Percentiles rank a stretch among this genome's conserved stretches.
phyloP scores from a whole-genome alignment of 2,888 invertebrate species.

The Craniophora ligustri region DNA sequence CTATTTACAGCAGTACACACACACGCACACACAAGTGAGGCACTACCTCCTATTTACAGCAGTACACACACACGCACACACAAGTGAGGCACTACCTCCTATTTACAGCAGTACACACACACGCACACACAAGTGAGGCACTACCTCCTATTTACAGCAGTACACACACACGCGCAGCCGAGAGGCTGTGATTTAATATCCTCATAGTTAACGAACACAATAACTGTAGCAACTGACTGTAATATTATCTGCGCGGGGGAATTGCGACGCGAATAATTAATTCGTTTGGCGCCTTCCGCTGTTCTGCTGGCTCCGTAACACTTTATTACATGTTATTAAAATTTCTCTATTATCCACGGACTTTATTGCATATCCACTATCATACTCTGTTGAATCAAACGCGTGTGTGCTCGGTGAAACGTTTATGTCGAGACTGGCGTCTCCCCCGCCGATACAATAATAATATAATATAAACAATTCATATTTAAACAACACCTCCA shows the following conservation, averaged over 20 bases:
- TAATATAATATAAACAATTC: no score
- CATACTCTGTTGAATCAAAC: no score
- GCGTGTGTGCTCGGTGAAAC: no score
- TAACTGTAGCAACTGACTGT: slow-evolving; percentile 9
- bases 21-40: background rate
- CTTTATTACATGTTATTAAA: slow-evolving; percentile 8
- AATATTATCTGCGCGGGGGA: background rate
- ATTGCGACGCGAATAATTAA: background rate
- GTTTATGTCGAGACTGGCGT: no score
- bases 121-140: no score
- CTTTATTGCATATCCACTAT: background rate
- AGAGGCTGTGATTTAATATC: slow-evolving; percentile 16
- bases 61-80: no score
- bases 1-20: background rate
- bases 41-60: no score
- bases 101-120: no score
- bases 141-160: background rate
- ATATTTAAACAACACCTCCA: no score
- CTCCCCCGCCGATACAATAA: no score
- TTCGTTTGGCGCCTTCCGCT: background rate
- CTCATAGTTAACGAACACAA: slow-evolving; percentile 16
- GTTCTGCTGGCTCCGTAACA: background rate
- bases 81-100: no score
- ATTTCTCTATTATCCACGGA: background rate
- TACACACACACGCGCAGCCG: background rate